Conservation (phyloP, 2,113 vertebrate genomes). For the Bubalus kerabau region DNA sequence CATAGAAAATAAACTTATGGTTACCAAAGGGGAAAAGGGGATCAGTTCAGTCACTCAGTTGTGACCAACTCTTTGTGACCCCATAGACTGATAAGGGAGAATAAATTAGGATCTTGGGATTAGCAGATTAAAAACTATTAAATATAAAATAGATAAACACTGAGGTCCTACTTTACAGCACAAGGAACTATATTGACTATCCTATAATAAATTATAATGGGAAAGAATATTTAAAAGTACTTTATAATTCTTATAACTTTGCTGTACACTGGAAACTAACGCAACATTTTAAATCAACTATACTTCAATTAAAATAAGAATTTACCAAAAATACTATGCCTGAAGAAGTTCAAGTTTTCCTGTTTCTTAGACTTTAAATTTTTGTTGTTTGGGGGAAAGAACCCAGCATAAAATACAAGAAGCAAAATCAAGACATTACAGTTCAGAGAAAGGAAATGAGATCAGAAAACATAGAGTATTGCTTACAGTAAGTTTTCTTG, state of each 20-base stretch:
- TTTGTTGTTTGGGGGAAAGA: not conserved
- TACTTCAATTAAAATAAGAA: not conserved
- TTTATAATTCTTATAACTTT: not conserved
- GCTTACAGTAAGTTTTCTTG: not conserved
- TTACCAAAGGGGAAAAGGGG: not conserved
- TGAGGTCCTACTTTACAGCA: not conserved
- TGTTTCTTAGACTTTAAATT: constrained; percentile 24
- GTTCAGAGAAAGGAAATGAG: not conserved
- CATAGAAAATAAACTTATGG: not conserved
- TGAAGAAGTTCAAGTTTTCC: not conserved
- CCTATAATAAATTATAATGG: not conserved
- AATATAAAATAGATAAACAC: not conserved
- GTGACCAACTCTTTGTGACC: not conserved
- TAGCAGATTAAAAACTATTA: not conserved
- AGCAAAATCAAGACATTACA: not conserved
- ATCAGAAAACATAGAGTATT: not conserved
- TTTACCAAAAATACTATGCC: not conserved
- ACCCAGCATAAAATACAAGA: not conserved
- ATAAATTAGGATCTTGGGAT: not conserved
- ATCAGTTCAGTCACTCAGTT: not conserved
- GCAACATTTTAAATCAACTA: not conserved
- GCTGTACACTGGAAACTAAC: not conserved
- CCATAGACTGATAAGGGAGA: not conserved
- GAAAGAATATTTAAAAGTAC: not conserved
- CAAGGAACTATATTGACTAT: not conserved